Base-by-base conservation (phyloP, 2,797 vertebrate genomes). In the Strix occidentalis region DNA sequence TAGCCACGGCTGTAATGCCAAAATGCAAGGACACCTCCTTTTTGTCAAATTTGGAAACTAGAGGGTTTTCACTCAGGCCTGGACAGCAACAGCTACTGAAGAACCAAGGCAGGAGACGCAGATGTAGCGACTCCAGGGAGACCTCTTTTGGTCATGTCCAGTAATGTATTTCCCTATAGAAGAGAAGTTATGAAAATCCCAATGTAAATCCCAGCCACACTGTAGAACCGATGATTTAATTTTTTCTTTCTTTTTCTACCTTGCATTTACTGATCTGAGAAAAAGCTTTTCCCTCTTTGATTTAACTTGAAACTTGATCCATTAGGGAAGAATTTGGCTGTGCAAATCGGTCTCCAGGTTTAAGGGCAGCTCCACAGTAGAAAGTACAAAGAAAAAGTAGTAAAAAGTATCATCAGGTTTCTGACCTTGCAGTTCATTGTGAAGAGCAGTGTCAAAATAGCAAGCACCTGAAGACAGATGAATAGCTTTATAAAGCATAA, bases 371-470 rank as follows among this genome's bases (percentile, higher is more conserved):
- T 87, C 45, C 10, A 4, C 13, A 19, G 63, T 48, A 63, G 14
- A 8, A 91, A 72, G n/a, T 24, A 64, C 39, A 87, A 83, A 71
- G 71, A 12, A 48, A 19, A 43, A 29, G 33, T 8, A 66, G 65
- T 81, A n/a, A 11, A 56, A 78, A 56, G 16, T 12, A 29, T 2
- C 50, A 11, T 45, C 28, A 43, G 71, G 39, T 87, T 64, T 56
- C 35, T 84, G 84, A 77, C 61, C 48, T 54, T 0, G 1, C 0
- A 0, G 51, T 35, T 82, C 31, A 8, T 80, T 1, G 0, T 64
- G 43, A 88, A 56, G 46, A 84, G 41, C 33, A 25, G 50, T 18
- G 65, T 93, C 58, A 39, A 1, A 2, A 72, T 26, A 79, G 11
- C 58, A 41, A 60, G 29, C n/a, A 26, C 10, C 46, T 45, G 31